A percentile compares a stretch with the other conserved stretches of the same genome.
Evolutionary conservation across 2,797 vertebrate genomes (phyloP).

Genomic region (Salmo trutta): DNA sequence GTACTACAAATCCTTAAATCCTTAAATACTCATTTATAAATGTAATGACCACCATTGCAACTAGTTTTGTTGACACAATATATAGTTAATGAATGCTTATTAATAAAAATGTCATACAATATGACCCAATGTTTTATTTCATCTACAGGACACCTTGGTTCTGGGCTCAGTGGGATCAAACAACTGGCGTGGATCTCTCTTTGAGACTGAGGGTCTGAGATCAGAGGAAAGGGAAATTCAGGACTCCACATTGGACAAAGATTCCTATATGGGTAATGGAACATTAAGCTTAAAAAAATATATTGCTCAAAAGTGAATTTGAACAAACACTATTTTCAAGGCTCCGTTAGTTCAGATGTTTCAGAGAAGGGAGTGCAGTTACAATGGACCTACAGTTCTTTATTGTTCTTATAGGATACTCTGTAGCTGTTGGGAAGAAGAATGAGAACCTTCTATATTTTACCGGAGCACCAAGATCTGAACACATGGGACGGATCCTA

Average conservation of each 20-base stretch:
- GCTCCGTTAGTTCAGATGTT: not conserved
- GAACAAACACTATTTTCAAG: not conserved
- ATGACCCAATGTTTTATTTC: not conserved
- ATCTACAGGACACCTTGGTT: conserved; percentile 68
- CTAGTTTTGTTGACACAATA: not conserved
- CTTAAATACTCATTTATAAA: not conserved
- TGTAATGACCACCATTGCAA: not conserved
- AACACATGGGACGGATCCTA: conserved; percentile 76
- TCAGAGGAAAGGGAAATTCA: conserved; percentile 33
- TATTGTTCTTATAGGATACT: conserved; percentile 71
- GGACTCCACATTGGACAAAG: conserved; percentile 41
- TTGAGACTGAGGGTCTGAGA: conserved; percentile 17
- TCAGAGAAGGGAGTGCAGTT: not conserved
- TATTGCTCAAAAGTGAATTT: not conserved
- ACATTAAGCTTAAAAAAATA: not conserved
- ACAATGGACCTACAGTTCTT: not conserved
- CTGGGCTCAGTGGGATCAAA: conserved; percentile 81
- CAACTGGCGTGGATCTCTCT: conserved; percentile 75
- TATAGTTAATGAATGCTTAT: not conserved
- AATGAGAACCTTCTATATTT: conserved; percentile 47
- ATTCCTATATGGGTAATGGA: conserved; percentile 77
- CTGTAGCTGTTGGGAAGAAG: conserved; percentile 62
- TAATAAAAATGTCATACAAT: not conserved
- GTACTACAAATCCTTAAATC: too few species aligned
- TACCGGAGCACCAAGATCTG: conserved; percentile 77